Conservation (phyloP, 2,888 invertebrate genomes). For the Eudasyphora cyanicolor region DNA sequence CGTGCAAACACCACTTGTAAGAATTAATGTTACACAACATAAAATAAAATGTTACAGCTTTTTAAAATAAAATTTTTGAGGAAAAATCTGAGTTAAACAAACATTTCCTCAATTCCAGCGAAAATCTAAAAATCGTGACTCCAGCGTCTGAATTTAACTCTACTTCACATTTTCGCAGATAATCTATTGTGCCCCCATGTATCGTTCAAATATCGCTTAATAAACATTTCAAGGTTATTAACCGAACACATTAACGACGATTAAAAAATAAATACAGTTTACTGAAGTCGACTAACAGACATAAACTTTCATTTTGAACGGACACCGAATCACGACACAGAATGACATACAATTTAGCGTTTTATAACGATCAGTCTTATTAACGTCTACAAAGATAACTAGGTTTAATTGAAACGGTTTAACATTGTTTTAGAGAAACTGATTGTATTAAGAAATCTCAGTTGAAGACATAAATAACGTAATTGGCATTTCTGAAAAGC, state of each 20-base stretch:
- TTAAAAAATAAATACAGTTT: slow-evolving; percentile 5
- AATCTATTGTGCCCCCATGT: no score
- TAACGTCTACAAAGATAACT: background rate
- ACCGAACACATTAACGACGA: background rate
- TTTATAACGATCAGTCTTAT: background rate
- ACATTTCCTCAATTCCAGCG: no score
- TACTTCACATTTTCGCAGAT: no score
- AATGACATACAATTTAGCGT: slow-evolving; percentile 2
- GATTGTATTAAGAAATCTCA: background rate
- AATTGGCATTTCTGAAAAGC: background rate
- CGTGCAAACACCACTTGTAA: no score
- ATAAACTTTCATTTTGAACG: slow-evolving; percentile 9
- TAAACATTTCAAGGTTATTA: no score
- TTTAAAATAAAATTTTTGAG: no score
- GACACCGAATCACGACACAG: background rate
- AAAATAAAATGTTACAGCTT: no score
- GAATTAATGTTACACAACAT: no score
- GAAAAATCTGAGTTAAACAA: no score
- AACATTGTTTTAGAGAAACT: background rate
- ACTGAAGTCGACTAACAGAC: background rate
- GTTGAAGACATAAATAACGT: background rate
- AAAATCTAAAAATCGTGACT: no score
- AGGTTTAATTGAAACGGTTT: background rate
- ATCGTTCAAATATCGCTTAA: no score
- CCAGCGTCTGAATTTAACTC: no score